phyloP scores from a whole-genome alignment of 1,140 invertebrate species.

The Drosophila neocordata region DNA sequence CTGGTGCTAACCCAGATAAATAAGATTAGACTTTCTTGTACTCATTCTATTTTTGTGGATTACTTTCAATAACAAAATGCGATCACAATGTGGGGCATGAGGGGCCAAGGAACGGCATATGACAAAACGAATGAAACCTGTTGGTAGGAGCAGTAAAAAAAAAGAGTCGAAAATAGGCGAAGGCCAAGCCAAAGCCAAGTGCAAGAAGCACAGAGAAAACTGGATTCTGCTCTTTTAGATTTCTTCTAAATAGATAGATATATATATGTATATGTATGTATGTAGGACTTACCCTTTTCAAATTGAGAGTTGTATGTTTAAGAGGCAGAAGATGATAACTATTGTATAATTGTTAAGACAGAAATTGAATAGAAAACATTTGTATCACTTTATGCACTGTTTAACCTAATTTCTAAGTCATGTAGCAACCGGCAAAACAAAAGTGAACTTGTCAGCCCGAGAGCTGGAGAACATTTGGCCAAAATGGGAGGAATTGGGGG shows the following conservation, averaged over 20 bases:
- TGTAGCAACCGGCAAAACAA: conserved; percentile 25
- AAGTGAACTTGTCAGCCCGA: conserved; percentile 69
- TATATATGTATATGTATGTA: too few relatives aligned
- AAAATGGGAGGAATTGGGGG: conserved; percentile 23
- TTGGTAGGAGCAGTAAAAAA: conserved; percentile 33
- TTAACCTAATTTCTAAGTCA: not conserved
- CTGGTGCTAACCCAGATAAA: not conserved
- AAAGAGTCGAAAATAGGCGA: conserved; percentile 57
- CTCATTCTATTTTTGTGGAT: conserved; percentile 40
- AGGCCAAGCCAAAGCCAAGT: conserved; percentile 52
- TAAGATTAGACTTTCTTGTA: conserved; percentile 9
- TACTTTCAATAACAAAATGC: conserved; percentile 51
- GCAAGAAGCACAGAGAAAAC: conserved; percentile 30
- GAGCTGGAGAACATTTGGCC: conserved; percentile 74
- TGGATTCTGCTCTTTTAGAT: conserved; percentile 12
- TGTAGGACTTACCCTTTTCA: conserved; percentile 12
- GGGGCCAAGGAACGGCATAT: conserved; percentile 39
- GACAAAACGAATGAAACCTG: conserved; percentile 53
- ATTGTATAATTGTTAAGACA: too few relatives aligned
- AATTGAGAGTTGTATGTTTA: too few relatives aligned
- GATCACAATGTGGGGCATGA: conserved; percentile 57
- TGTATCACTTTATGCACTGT: conserved; percentile 5
- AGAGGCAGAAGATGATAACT: too few relatives aligned
- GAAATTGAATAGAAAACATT: too few relatives aligned
- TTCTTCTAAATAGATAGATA: not conserved